Conservation (phyloP, 1,140 invertebrate genomes). For the Stegodyphus mimosarum region DNA sequence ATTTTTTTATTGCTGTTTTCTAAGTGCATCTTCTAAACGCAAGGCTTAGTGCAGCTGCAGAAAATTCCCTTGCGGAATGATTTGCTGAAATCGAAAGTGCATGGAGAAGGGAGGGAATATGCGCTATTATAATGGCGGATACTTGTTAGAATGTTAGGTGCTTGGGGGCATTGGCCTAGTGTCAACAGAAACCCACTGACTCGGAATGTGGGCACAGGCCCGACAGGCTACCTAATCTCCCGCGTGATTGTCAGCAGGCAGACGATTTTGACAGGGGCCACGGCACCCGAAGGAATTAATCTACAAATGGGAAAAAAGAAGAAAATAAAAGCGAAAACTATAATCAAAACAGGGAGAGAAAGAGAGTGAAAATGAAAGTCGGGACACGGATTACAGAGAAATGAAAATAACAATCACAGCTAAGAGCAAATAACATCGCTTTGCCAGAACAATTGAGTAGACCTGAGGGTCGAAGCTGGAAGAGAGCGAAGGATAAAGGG, state of each 20-base stretch:
- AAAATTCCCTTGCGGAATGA: too few relatives aligned
- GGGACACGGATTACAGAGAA: too few relatives aligned
- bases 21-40: too few relatives aligned
- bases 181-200: conserved; percentile 51
- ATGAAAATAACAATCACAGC: too few relatives aligned
- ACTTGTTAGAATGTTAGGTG: not conserved
- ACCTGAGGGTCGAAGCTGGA: too few relatives aligned
- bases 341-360: not conserved
- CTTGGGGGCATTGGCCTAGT: conserved; percentile 18
- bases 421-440: too few relatives aligned
- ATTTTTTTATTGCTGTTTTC: too few relatives aligned
- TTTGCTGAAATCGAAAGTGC: too few relatives aligned
- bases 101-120: too few relatives aligned
- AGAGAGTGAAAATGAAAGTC: not conserved
- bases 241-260: conserved; percentile 27
- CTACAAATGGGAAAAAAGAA: conserved; percentile 10
- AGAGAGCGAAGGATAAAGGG: too few relatives aligned
- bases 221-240: conserved; percentile 7
- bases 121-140: not conserved
- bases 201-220: conserved; percentile 11
- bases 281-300: not conserved
- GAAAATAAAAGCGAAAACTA: conserved; percentile 4
- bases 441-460: too few relatives aligned
- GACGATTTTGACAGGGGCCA: conserved; percentile 21
- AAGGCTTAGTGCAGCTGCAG: too few relatives aligned